These are phyloP conservation scores for Lepidocyrtinus sp. DNA, from an alignment of 2,888 invertebrate species.

Conservation along the genomic window DNA sequence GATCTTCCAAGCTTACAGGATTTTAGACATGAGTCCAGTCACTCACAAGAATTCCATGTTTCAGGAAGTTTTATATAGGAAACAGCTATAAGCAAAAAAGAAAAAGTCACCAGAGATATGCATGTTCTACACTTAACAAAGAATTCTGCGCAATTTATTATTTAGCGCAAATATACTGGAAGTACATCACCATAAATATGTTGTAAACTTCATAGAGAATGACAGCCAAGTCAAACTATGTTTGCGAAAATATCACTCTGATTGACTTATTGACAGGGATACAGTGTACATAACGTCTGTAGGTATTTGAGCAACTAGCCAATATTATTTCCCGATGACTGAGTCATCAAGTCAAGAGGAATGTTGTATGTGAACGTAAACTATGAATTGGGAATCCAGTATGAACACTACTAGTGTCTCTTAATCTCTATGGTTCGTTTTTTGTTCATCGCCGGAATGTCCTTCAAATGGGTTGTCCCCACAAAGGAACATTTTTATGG, in stretches of 20 bases:
- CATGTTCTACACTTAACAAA: too few relatives aligned
- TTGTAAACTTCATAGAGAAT: too few relatives aligned
- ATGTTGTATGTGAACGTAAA: not conserved
- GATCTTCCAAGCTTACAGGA: too few relatives aligned
- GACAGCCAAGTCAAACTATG: not conserved
- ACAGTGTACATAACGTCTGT: not conserved
- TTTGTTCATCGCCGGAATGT: not conserved
- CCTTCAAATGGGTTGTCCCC: constrained; percentile 1
- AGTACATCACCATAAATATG: not conserved
- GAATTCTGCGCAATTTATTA: too few relatives aligned
- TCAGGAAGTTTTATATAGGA: not conserved
- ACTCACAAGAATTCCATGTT: not conserved
- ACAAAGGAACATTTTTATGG: constrained; percentile 3
- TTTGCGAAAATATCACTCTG: not conserved
- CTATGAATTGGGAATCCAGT: not conserved
- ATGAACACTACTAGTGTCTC: constrained; percentile 13
- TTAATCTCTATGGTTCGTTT: not conserved
- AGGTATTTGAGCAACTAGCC: not conserved
- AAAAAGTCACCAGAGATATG: not conserved
- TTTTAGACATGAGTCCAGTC: too few relatives aligned
- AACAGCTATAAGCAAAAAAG: not conserved
- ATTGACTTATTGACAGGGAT: constrained; percentile 17
- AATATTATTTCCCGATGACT: not conserved
- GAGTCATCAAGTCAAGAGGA: not conserved
- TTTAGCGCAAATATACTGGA: not conserved